Base-by-base conservation (phyloP, 2,888 invertebrate species). In the Eristalis pertinax region DNA sequence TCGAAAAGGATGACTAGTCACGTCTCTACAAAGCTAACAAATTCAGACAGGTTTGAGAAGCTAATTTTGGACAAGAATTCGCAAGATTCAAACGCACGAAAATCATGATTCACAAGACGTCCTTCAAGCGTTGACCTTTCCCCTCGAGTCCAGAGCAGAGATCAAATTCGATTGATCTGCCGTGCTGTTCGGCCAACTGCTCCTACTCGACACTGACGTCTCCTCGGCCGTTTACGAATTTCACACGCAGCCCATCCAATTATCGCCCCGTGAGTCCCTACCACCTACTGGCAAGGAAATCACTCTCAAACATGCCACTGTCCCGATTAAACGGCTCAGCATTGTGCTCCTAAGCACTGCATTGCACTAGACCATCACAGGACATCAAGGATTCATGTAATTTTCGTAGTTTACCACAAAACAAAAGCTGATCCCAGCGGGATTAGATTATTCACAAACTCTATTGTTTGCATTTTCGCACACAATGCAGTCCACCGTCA, bases 371-470 rank as follows among this genome's bases (percentile, higher is more conserved):
- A 50, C n/a, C 15, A 62, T 19, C 29, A 3, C 22, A 7, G 0
- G 24, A 24, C n/a, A 7, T 13, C 15, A 72, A 24, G 63, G 64
- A 26, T n/a, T 63, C 65, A 13, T 3, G 24, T 62, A 79, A 72
- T 73, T 43, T 62, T 43, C 80, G 24, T 73, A 62, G 50, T 62
- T 73, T 35, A 62, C 22, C 11, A 5, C 19, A 60, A 26, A 22
- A 74, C 74, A 81, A 80, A 69, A 38, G 74, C 69, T 32, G 50
- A 67, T 68, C 63, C 15, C 74, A 56, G 69, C 29, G 38, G 80
- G 74, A 74, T 22, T 24, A 24, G 38, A 32, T 32, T 19, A 29
- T 41, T 67, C 67, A 62, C 29, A 43, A 50, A 63, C 24, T 4
- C 22, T 26, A 32, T 74, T 73, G 43, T 50, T 50, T 19, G 19